These are phyloP conservation scores for Myripristis murdjan DNA, from an alignment of 2,797 vertebrate species.

Conservation along the genomic window DNA sequence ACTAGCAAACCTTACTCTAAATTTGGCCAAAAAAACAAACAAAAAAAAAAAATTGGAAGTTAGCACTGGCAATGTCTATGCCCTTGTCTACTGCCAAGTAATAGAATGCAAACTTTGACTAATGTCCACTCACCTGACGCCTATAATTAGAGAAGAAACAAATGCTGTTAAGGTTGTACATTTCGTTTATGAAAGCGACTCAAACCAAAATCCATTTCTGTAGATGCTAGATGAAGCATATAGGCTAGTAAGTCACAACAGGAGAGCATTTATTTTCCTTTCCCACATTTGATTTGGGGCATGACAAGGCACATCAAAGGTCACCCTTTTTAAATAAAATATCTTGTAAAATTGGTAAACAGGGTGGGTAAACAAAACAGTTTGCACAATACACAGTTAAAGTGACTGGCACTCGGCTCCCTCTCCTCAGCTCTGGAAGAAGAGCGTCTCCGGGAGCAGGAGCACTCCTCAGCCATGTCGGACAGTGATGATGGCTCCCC, in stretches of 20 bases:
- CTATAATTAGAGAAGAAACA: neutral
- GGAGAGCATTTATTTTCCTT: neutral
- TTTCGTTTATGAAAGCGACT: conserved; percentile 1
- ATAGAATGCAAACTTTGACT: neutral
- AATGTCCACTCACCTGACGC: neutral
- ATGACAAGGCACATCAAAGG: neutral
- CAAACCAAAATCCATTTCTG: neutral
- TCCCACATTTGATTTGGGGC: neutral
- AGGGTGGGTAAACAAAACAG: neutral
- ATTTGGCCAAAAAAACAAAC: neutral
- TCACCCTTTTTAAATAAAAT: neutral
- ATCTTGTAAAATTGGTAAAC: neutral
- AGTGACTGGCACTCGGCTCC: neutral
- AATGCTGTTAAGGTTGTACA: neutral
- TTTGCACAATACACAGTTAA: neutral
- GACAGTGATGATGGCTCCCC: conserved; percentile 93
- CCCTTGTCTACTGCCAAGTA: conserved; percentile 6
- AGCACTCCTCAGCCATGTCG: conserved; percentile 86
- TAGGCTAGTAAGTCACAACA: neutral
- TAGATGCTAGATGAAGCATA: neutral
- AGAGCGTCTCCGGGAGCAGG: conserved; percentile 78
- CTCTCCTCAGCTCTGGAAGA: conserved; percentile 80
- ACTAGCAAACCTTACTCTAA: neutral
- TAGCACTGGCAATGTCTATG: conserved; percentile 4
- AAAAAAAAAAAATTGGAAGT: neutral